phyloP scores from a whole-genome alignment of 2,888 invertebrate genomes.

The Ophion ventricosus region DNA sequence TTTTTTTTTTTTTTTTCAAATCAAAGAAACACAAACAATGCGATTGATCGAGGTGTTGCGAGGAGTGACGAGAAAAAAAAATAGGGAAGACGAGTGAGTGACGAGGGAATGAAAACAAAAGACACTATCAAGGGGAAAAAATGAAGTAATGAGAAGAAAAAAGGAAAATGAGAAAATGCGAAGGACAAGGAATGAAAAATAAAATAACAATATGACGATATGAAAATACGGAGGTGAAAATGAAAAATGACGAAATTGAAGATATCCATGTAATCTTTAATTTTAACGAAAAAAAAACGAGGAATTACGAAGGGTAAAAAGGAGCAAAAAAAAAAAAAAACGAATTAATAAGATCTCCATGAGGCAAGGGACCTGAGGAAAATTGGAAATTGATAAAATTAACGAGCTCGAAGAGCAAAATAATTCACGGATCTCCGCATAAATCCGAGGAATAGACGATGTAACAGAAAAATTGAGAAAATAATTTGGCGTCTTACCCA shows the following conservation, averaged over 20 bases:
- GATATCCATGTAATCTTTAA: too few relatives aligned
- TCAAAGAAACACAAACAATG: background rate
- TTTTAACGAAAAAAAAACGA: background rate
- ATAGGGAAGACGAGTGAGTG: background rate
- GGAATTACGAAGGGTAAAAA: background rate
- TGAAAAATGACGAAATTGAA: too few relatives aligned
- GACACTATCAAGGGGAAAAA: too few relatives aligned
- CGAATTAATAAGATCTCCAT: too few relatives aligned
- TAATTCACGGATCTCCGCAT: too few relatives aligned
- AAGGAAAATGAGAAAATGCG: too few relatives aligned
- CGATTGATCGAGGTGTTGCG: background rate
- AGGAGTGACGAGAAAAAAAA: background rate
- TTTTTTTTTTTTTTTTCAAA: background rate
- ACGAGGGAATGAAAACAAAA: background rate
- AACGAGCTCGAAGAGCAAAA: background rate
- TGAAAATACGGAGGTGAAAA: too few relatives aligned
- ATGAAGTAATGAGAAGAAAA: too few relatives aligned
- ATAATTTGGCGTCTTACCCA: constrained; percentile 71
- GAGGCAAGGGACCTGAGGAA: background rate
- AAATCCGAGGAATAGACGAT: background rate
- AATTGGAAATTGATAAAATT: background rate
- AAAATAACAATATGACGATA: too few relatives aligned
- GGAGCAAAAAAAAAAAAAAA: background rate
- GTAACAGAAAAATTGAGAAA: background rate
- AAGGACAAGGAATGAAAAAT: too few relatives aligned